Conservation (phyloP, 2,888 invertebrate genomes). For the Cheilosia scutellata region DNA sequence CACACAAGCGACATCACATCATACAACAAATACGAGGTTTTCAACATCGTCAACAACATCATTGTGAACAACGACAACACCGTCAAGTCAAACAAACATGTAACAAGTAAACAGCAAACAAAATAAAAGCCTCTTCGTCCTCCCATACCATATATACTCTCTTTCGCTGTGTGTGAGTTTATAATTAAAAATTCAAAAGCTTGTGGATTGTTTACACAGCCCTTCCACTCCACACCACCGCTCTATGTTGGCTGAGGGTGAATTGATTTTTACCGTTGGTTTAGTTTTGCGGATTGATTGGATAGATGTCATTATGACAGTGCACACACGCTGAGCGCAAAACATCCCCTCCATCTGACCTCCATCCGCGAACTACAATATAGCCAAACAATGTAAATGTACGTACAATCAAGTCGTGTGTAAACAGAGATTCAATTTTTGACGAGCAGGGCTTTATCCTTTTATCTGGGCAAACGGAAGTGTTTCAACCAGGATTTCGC, state of each 20-base stretch:
- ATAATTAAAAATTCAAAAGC: constrained; percentile 76
- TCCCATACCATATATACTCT: background rate
- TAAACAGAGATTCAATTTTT: constrained; percentile 73
- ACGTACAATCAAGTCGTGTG: constrained; percentile 59
- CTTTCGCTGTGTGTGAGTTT: constrained; percentile 61
- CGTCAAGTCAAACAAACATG: constrained; percentile 75
- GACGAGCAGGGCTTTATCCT: constrained; percentile 20
- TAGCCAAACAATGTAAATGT: constrained; percentile 28
- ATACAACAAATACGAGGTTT: constrained; percentile 56
- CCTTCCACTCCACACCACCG: constrained; percentile 4
- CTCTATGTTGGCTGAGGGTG: constrained; percentile 41
- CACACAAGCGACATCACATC: constrained; percentile 47
- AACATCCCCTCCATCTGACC: constrained; percentile 40
- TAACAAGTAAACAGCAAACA: constrained; percentile 74
- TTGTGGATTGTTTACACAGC: constrained; percentile 49
- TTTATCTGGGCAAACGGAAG: constrained; percentile 64
- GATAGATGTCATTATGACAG: constrained; percentile 72
- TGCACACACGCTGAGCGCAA: constrained; percentile 15
- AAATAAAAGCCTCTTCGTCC: constrained; percentile 34
- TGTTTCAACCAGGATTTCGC: constrained; percentile 40
- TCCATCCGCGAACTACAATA: constrained; percentile 45
- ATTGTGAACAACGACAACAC: constrained; percentile 64
- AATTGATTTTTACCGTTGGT: constrained; percentile 64
- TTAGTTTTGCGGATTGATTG: constrained; percentile 72
- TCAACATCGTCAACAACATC: constrained; percentile 64